These are phyloP conservation scores for Palloptera scutellata DNA, from an alignment of 2,888 invertebrate genomes.

Conservation along the genomic window DNA sequence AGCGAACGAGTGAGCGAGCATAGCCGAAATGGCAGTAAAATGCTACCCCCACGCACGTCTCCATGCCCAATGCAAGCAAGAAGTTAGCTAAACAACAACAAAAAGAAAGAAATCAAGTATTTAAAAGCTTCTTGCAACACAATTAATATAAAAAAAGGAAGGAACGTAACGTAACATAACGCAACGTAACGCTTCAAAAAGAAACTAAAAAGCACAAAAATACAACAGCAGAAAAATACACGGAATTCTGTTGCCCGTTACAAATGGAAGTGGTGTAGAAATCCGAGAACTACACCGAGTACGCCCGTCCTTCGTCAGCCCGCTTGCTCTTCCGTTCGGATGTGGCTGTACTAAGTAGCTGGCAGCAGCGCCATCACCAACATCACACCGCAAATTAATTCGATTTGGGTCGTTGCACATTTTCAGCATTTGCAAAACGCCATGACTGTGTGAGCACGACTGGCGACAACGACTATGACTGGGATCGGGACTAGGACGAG, in stretches of 20 bases:
- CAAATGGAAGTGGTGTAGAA: too few species aligned
- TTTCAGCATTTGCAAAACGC: conserved; percentile 17
- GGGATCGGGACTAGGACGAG: too few species aligned
- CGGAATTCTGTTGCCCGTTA: conserved; percentile 25
- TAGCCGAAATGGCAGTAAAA: not conserved
- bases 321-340: conserved; percentile 6
- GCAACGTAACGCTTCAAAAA: too few species aligned
- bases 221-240: conserved; percentile 18
- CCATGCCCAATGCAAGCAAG: too few species aligned
- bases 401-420: conserved; percentile 44
- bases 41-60: too few species aligned
- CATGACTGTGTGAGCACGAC: not conserved
- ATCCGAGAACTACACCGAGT: too few species aligned
- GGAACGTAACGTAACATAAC: too few species aligned
- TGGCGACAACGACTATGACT: not conserved
- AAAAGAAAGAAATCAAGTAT: conserved; percentile 17
- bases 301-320: too few species aligned
- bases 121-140: conserved; percentile 30
- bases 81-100: not conserved
- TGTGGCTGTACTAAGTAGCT: conserved; percentile 8
- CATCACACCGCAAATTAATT: conserved; percentile 39
- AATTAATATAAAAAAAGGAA: conserved; percentile 20
- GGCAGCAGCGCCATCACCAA: conserved; percentile 19
- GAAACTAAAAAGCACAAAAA: not conserved
- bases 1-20: not conserved